A percentile compares a stretch with the other conserved stretches of the same genome.
Conservation (phyloP, 2,797 vertebrate species). For the Melopsittacus undulatus region DNA sequence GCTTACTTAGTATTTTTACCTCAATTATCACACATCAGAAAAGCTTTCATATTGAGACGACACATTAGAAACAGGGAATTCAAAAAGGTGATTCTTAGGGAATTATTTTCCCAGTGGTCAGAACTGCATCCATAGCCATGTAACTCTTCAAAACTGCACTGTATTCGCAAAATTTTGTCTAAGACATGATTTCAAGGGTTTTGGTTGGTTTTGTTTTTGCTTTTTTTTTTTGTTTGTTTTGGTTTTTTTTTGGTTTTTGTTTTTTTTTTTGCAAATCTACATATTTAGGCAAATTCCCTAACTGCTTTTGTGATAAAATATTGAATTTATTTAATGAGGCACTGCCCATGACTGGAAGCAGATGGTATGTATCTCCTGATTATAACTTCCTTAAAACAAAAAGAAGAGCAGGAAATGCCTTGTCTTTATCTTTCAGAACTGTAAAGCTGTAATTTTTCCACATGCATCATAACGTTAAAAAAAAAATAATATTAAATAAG, state of each 20-base stretch:
- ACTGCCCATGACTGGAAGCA: fast-evolving
- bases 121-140: background rate
- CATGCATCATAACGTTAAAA: background rate
- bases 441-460: background rate
- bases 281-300: background rate
- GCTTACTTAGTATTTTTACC: background rate
- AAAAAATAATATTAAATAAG: background rate
- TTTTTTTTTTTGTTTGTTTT: no score
- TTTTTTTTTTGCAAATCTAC: background rate
- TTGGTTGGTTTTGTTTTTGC: no score
- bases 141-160: background rate
- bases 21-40: fast-evolving
- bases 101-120: fast-evolving
- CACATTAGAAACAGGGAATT: background rate
- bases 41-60: background rate
- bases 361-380: background rate
- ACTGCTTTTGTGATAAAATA: background rate
- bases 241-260: no score
- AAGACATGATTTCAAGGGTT: background rate
- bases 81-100: background rate
- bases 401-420: background rate
- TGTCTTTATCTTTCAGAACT: background rate
- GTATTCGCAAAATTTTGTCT: background rate
- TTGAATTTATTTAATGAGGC: background rate
- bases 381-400: background rate